Conservation (phyloP, 2,797 vertebrate genomes). For the Cichlasoma orientale region DNA sequence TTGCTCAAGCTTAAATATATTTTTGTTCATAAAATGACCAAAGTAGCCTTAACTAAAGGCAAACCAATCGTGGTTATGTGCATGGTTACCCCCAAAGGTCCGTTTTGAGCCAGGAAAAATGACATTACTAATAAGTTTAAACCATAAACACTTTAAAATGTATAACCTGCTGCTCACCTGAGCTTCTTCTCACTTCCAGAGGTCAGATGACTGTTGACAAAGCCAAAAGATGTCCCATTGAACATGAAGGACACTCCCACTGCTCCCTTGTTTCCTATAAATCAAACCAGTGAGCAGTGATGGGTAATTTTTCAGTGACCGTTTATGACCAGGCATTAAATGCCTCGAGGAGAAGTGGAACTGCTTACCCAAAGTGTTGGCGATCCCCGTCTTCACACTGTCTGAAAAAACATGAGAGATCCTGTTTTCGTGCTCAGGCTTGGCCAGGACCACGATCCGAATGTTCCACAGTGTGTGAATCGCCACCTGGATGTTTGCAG, state of each 20-base stretch:
- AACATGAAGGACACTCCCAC: conserved; percentile 99
- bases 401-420: conserved; percentile 94
- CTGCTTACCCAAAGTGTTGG: conserved; percentile 92
- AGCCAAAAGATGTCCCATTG: conserved; percentile 95
- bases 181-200: conserved; percentile 98
- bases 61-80: background rate
- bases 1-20: background rate
- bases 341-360: background rate
- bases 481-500: conserved; percentile 82
- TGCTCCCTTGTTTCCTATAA: conserved; percentile 95
- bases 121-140: background rate
- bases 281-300: background rate
- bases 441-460: conserved; percentile 91
- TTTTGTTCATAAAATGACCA: background rate
- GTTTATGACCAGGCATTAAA: background rate
- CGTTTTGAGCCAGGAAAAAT: background rate
- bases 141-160: background rate
- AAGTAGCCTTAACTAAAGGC: background rate
- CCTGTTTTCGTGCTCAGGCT: conserved; percentile 95
- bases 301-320: background rate
- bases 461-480: conserved; percentile 97
- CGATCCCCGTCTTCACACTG: conserved; percentile 97
- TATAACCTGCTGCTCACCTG: conserved; percentile 81
- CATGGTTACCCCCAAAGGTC: background rate
- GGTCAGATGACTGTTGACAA: conserved; percentile 98